Conservation (phyloP, 2,113 vertebrate genomes). For the Lepidothrix coronata region DNA sequence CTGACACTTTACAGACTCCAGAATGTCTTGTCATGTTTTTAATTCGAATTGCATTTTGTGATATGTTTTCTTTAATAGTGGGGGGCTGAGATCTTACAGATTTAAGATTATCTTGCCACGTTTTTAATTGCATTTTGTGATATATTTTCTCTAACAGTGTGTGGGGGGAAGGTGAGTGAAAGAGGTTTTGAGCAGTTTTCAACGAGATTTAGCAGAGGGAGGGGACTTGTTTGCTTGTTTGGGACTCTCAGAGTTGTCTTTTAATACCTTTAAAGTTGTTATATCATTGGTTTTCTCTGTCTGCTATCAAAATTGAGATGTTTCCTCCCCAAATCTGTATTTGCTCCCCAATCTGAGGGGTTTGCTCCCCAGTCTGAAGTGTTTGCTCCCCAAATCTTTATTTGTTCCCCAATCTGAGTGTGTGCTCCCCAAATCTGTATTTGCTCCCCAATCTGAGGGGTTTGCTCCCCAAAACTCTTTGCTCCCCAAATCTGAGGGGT, state of each 20-base stretch:
- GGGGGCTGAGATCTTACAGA: background rate
- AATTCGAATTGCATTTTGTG: background rate
- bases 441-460: no score
- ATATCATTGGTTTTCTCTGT: background rate
- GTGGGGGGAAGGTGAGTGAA: background rate
- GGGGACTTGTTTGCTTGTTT: background rate
- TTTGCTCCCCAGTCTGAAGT: no score
- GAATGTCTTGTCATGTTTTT: background rate
- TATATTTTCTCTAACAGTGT: background rate
- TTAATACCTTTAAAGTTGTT: background rate
- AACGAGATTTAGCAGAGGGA: background rate
- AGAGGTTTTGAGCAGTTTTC: background rate
- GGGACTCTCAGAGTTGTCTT: background rate
- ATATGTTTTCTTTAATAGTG: background rate
- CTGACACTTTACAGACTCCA: background rate
- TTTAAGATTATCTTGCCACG: background rate
- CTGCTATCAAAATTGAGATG: background rate
- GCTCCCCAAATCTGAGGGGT: no score
- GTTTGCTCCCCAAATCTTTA: no score
- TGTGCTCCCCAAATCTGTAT: no score
- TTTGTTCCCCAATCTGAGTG: no score
- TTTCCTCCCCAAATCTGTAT: no score
- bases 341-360: background rate
- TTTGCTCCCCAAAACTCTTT: no score
- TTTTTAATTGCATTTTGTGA: background rate